phyloP scores from a whole-genome alignment of 2,888 invertebrate species.

The Drosophila austrosaltans region DNA sequence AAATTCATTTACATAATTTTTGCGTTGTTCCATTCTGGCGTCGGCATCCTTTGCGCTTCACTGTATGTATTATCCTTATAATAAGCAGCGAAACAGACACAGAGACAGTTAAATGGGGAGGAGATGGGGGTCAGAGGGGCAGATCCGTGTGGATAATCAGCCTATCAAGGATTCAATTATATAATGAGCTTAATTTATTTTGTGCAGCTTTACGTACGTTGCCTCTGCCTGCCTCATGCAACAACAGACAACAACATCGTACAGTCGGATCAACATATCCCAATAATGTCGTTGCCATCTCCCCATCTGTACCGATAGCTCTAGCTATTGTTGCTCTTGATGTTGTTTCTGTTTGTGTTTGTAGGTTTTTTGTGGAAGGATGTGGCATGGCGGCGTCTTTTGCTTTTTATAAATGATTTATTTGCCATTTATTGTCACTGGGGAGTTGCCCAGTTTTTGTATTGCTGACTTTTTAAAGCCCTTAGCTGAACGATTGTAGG shows the following conservation, averaged over 20 bases:
- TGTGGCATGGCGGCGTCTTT: constrained; percentile 40
- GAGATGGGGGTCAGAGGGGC: constrained; percentile 2
- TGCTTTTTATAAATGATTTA: constrained; percentile 44
- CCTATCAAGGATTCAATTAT: constrained; percentile 79
- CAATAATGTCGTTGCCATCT: constrained; percentile 29
- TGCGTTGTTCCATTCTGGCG: constrained; percentile 56
- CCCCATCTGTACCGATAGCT: constrained; percentile 27
- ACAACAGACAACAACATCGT: constrained; percentile 27
- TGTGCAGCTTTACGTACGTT: constrained; percentile 60
- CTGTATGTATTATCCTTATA: constrained; percentile 69
- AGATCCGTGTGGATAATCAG: constrained; percentile 77
- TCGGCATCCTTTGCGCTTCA: constrained; percentile 64
- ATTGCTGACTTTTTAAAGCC: constrained; percentile 40
- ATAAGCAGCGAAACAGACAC: constrained; percentile 47
- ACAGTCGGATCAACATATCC: constrained; percentile 1
- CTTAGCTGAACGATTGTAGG: constrained; percentile 23
- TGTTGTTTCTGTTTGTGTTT: constrained; percentile 19
- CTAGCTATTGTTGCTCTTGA: constrained; percentile 7
- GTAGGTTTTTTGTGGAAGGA: constrained; percentile 44
- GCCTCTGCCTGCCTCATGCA: not conserved
- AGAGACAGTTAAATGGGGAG: constrained; percentile 12
- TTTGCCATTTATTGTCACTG: constrained; percentile 33
- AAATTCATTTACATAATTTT: constrained; percentile 77
- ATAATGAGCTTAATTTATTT: constrained; percentile 79
- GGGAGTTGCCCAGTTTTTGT: constrained; percentile 22